These are phyloP conservation scores for Perithous albicinctus DNA, from an alignment of 2,888 invertebrate genomes.

Conservation along the genomic window DNA sequence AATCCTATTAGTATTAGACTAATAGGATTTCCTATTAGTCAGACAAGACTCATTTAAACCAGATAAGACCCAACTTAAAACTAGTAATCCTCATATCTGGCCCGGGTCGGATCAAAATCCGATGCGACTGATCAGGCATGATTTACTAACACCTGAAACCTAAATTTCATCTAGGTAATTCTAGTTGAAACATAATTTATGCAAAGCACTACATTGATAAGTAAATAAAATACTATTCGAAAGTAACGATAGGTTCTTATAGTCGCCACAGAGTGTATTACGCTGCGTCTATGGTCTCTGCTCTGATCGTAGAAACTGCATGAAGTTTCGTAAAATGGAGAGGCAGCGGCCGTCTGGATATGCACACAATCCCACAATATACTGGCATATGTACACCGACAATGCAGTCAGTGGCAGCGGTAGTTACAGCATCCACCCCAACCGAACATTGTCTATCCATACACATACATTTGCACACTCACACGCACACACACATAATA, in stretches of 20 bases:
- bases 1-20: no score
- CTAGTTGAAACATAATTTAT: background rate
- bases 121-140: no score
- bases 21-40: no score
- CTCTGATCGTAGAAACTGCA: background rate
- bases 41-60: no score
- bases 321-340: background rate
- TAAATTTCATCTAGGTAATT: background rate
- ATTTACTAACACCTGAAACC: no score
- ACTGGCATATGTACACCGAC: background rate
- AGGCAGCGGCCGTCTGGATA: slow-evolving; percentile 8
- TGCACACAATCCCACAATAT: background rate
- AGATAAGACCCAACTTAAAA: no score
- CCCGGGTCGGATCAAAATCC: no score
- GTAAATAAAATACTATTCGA: background rate
- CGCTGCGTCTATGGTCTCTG: no score
- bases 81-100: no score
- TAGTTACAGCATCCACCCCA: slow-evolving; percentile 13
- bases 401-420: slow-evolving; percentile 32
- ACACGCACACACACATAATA: background rate
- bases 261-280: no score
- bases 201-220: background rate
- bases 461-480: background rate
- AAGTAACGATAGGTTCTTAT: background rate
- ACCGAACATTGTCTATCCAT: background rate